These are phyloP conservation scores for Agonum fuliginosum DNA, from an alignment of 2,888 invertebrate genomes.

Conservation along the genomic window DNA sequence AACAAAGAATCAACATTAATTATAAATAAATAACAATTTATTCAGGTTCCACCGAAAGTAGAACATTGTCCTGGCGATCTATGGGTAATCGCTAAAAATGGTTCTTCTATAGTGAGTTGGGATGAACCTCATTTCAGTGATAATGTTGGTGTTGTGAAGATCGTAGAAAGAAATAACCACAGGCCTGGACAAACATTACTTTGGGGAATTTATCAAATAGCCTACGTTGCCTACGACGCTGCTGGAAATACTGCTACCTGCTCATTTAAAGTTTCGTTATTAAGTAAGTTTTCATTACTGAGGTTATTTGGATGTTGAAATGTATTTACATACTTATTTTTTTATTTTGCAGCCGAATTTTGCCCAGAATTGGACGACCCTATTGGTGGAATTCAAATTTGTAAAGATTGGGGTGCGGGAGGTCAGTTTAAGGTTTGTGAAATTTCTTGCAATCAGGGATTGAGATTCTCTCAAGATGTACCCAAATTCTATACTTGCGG, in stretches of 20 bases:
- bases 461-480: slow-evolving; percentile 93
- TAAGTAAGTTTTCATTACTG: too few species aligned
- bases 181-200: slow-evolving; percentile 90
- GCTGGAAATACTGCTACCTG: slow-evolving; percentile 94
- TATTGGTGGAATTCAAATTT: slow-evolving; percentile 91
- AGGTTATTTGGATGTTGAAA: too few species aligned
- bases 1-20: slow-evolving; percentile 5
- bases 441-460: slow-evolving; percentile 89
- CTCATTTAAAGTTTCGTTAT: slow-evolving; percentile 91
- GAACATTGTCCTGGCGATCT: slow-evolving; percentile 95
- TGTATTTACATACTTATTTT: too few species aligned
- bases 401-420: slow-evolving; percentile 97
- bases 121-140: slow-evolving; percentile 94
- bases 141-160: slow-evolving; percentile 86
- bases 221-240: slow-evolving; percentile 94
- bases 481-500: slow-evolving; percentile 98
- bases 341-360: slow-evolving; percentile 84
- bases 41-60: slow-evolving; percentile 84
- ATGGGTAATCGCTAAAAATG: slow-evolving; percentile 95
- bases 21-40: slow-evolving; percentile 40
- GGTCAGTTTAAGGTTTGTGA: slow-evolving; percentile 97
- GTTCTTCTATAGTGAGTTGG: slow-evolving; percentile 92
- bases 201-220: slow-evolving; percentile 94
- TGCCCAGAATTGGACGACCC: slow-evolving; percentile 93
- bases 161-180: slow-evolving; percentile 90